Conservation (phyloP, 1,140 invertebrate genomes). For the Berghia stephanieae region DNA sequence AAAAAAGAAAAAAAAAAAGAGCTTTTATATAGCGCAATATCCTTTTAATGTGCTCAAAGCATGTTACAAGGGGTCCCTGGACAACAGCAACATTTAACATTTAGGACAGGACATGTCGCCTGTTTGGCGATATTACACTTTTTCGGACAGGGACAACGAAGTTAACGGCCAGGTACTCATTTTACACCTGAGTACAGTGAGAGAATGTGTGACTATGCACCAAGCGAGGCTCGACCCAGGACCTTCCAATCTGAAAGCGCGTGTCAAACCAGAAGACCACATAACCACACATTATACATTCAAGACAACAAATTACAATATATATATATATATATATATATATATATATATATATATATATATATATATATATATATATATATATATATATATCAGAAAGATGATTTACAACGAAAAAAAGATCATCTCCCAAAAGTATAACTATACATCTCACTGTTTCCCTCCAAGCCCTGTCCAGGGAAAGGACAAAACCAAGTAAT, state of each 20-base stretch:
- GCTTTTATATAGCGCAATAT: too few relatives aligned
- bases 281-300: background rate
- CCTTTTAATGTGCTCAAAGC: too few relatives aligned
- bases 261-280: background rate
- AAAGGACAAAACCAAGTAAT: background rate
- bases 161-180: background rate
- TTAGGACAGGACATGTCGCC: too few relatives aligned
- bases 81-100: too few relatives aligned
- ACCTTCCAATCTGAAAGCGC: too few relatives aligned
- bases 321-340: background rate
- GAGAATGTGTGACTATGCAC: background rate
- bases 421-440: background rate
- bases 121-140: too few relatives aligned
- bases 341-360: background rate
- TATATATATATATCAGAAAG: background rate
- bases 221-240: too few relatives aligned
- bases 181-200: background rate
- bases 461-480: background rate
- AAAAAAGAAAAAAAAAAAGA: too few relatives aligned
- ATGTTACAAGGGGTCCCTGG: too few relatives aligned
- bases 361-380: background rate
- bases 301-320: background rate
- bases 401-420: background rate
- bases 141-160: constrained; percentile 31
- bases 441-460: background rate